Percentiles rank a stretch among this genome's conserved stretches.
phyloP scores from a whole-genome alignment of 1,140 invertebrate species.

The Megalonaias nervosa region DNA sequence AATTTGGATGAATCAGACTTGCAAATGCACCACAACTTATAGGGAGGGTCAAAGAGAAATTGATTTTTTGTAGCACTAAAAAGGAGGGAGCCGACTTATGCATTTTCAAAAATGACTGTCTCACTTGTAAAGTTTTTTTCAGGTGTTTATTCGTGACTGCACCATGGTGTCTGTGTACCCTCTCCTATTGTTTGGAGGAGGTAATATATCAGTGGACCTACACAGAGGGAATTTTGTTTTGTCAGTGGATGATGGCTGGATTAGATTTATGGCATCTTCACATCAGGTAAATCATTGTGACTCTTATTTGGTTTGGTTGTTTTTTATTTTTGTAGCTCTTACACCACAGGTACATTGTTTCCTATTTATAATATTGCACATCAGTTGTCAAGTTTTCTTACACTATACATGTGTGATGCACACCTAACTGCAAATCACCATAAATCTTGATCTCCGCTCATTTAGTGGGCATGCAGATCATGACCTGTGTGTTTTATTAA shows the following conservation, averaged over 20 bases:
- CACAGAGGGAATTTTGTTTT: constrained; percentile 83
- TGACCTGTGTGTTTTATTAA: too few species aligned
- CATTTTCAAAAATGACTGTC: not conserved
- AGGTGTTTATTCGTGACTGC: constrained; percentile 68
- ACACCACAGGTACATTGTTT: too few species aligned
- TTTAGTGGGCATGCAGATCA: too few species aligned
- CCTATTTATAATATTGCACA: too few species aligned
- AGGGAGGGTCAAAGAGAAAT: not conserved
- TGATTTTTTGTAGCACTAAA: not conserved
- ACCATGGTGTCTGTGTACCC: constrained; percentile 68
- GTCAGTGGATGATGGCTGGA: constrained; percentile 78
- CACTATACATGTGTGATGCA: too few species aligned
- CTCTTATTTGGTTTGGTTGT: not conserved
- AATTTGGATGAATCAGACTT: too few species aligned
- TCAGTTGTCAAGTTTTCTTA: too few species aligned
- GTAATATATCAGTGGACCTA: constrained; percentile 81
- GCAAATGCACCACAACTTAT: not conserved
- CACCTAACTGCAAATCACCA: too few species aligned
- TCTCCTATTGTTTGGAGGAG: constrained; percentile 72
- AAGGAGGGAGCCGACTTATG: not conserved
- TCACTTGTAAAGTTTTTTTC: constrained; percentile 75
- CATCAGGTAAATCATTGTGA: constrained; percentile 50
- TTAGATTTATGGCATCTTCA: constrained; percentile 58
- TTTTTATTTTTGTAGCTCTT: not conserved
- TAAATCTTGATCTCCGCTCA: too few species aligned